These are phyloP conservation scores for Vanessa tameamea DNA, from an alignment of 1,140 invertebrate genomes.

Conservation along the genomic window DNA sequence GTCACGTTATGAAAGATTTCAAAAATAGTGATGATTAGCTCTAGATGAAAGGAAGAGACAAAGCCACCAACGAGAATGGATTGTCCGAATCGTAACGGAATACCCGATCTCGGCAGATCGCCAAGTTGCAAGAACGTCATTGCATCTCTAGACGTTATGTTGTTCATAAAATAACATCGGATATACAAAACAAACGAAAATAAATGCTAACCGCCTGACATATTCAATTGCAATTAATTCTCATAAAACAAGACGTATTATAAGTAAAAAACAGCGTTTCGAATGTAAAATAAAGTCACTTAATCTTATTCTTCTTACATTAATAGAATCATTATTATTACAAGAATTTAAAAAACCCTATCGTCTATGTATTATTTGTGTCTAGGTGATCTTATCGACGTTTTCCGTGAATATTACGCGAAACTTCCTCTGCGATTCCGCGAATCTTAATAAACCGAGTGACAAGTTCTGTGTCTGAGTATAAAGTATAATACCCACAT, in stretches of 20 bases:
- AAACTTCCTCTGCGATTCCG: slow-evolving; percentile 13
- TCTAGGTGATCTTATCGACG: slow-evolving; percentile 16
- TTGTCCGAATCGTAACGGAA: slow-evolving; percentile 42
- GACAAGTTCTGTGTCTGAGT: background rate
- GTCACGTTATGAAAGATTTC: slow-evolving; percentile 25
- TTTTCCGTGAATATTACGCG: slow-evolving; percentile 9
- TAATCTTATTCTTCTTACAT: too few species aligned
- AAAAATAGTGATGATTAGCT: slow-evolving; percentile 46
- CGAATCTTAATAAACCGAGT: slow-evolving; percentile 13
- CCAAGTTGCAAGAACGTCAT: slow-evolving; percentile 48
- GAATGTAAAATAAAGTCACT: background rate
- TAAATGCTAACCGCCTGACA: background rate
- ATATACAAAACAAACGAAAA: slow-evolving; percentile 12
- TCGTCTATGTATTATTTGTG: background rate
- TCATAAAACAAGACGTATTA: background rate
- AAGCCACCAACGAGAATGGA: slow-evolving; percentile 1
- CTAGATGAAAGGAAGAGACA: slow-evolving; percentile 42
- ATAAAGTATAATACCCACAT: background rate
- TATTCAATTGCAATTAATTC: background rate
- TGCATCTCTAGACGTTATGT: slow-evolving; percentile 13
- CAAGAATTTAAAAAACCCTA: too few species aligned
- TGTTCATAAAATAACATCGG: slow-evolving; percentile 18
- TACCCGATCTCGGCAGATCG: slow-evolving; percentile 45
- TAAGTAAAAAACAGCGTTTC: background rate
- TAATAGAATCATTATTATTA: too few species aligned